phyloP scores from a whole-genome alignment of 2,888 invertebrate genomes.

The Halictus ligatus region DNA sequence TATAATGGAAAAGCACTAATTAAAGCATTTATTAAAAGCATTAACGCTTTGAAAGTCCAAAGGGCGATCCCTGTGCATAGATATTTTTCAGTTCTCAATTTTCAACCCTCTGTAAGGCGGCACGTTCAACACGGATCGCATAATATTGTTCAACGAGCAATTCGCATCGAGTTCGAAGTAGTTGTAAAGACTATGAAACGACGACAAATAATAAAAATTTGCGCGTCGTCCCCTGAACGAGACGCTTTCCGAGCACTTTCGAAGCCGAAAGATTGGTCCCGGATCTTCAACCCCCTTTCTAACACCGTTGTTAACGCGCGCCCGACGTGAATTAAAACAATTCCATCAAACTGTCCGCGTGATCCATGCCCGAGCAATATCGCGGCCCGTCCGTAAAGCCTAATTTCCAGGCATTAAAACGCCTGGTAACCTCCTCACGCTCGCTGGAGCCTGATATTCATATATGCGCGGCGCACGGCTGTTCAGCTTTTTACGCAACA shows the following conservation, averaged over 20 bases:
- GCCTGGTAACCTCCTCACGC: constrained; percentile 48
- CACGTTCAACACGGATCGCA: neutral
- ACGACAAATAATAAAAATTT: too few relatives aligned
- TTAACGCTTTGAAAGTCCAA: neutral
- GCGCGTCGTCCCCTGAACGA: neutral
- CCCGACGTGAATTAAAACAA: neutral
- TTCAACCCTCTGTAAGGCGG: neutral
- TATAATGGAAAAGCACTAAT: neutral
- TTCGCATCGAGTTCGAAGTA: neutral
- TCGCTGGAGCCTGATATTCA: constrained; percentile 59
- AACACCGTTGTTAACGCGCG: neutral
- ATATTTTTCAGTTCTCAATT: neutral
- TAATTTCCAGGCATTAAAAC: constrained; percentile 55
- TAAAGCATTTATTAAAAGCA: neutral
- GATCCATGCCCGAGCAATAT: neutral
- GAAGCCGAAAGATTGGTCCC: neutral
- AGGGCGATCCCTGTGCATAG: neutral
- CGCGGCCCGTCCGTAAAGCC: constrained; percentile 18
- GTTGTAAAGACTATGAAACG: neutral
- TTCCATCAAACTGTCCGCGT: neutral
- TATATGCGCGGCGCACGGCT: constrained; percentile 56
- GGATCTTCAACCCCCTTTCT: neutral
- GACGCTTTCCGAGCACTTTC: neutral
- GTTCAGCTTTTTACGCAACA: constrained; percentile 56
- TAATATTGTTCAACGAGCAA: neutral